Percentiles rank a stretch among this genome's conserved stretches.
phyloP scores from a whole-genome alignment of 2,113 vertebrate species.

The Tachysurus vachellii region DNA sequence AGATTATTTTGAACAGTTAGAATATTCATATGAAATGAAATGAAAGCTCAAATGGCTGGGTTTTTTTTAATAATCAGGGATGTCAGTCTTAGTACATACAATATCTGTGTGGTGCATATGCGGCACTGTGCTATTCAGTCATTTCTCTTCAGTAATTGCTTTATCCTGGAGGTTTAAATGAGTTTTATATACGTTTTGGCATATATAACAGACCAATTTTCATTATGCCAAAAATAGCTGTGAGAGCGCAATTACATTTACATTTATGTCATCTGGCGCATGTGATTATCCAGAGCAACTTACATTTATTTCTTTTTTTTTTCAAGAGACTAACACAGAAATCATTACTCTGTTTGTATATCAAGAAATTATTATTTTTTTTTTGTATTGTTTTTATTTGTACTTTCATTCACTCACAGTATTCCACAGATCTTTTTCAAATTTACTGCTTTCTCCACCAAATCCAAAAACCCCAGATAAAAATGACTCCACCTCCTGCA shows the following conservation, averaged over 20 bases:
- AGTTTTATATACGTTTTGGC: background rate
- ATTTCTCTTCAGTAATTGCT: background rate
- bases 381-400: background rate
- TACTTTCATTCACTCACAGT: background rate
- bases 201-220: background rate
- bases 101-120: background rate
- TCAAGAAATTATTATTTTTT: background rate
- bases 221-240: background rate
- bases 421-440: background rate
- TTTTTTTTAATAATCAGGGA: background rate
- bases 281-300: no score
- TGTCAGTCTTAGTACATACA: background rate
- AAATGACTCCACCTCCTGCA: slow-evolving; percentile 6
- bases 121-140: no score
- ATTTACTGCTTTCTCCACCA: background rate
- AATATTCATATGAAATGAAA: background rate
- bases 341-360: background rate
- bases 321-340: background rate
- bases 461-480: background rate
- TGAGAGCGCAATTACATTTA: background rate
- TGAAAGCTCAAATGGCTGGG: no score
- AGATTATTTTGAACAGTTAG: background rate
- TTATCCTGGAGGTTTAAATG: background rate
- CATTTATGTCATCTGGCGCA: background rate
- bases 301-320: no score